Percentiles rank a stretch among this genome's conserved stretches.
Conservation (phyloP, 2,888 invertebrate species). For the Ophion obscuratus region DNA sequence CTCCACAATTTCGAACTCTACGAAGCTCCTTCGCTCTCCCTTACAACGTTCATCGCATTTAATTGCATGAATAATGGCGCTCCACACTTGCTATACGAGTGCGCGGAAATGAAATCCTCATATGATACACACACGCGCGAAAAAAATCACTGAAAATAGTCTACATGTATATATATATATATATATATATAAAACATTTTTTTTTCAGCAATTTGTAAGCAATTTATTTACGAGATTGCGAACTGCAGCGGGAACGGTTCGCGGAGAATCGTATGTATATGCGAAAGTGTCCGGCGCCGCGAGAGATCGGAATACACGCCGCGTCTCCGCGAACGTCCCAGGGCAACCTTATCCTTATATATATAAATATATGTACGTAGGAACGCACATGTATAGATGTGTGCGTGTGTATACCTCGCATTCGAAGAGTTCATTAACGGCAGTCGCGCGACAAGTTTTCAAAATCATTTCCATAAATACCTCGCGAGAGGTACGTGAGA, state of each 20-base stretch:
- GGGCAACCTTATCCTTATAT: background rate
- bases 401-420: constrained; percentile 17
- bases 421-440: constrained; percentile 48
- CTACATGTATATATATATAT: too few species aligned
- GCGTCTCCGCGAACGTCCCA: constrained; percentile 17
- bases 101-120: constrained; percentile 28
- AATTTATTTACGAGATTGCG: too few species aligned
- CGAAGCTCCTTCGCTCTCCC: constrained; percentile 29
- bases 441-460: constrained; percentile 67
- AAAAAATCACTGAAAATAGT: background rate
- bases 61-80: constrained; percentile 52
- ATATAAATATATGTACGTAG: too few species aligned
- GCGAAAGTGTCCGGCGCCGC: constrained; percentile 30
- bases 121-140: too few species aligned
- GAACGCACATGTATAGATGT: background rate
- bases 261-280: background rate
- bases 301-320: constrained; percentile 15
- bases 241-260: too few species aligned
- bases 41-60: constrained; percentile 25
- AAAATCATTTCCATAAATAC: constrained; percentile 75
- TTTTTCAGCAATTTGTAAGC: too few species aligned
- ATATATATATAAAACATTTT: too few species aligned
- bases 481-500: constrained; percentile 65
- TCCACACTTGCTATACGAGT: background rate
- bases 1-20: constrained; percentile 50